A percentile compares a stretch with the other conserved stretches of the same genome.
These are phyloP conservation scores for Ganaspis brasiliensis DNA, from an alignment of 2,888 invertebrate genomes.

Conservation along the genomic window DNA sequence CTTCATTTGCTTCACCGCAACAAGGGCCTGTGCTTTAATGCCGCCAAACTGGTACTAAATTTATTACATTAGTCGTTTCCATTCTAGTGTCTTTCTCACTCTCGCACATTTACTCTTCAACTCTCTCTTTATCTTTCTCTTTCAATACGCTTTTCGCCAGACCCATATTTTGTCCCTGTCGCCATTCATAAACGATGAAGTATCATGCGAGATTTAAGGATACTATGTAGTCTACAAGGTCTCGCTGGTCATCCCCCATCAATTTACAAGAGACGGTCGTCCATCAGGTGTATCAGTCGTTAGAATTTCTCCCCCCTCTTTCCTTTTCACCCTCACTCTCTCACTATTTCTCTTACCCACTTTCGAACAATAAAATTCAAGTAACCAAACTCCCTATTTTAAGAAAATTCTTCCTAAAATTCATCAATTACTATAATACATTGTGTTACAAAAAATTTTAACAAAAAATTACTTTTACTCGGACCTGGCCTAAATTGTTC, in stretches of 20 bases:
- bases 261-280: constrained; percentile 24
- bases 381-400: no score
- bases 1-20: constrained; percentile 10
- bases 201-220: constrained; percentile 24
- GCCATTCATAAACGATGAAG: constrained; percentile 62
- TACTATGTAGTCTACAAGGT: not conserved
- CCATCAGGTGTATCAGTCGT: not conserved
- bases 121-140: constrained; percentile 59
- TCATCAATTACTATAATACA: no score
- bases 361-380: no score
- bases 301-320: no score
- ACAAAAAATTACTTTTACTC: no score
- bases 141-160: constrained; percentile 65
- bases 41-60: constrained; percentile 65
- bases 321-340: no score
- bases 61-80: constrained; percentile 63
- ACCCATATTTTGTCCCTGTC: constrained; percentile 76
- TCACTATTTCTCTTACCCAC: no score
- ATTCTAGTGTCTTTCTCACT: constrained; percentile 18
- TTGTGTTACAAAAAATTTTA: no score
- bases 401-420: no score
- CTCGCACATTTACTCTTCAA: constrained; percentile 46
- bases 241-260: not conserved
- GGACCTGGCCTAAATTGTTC: no score
- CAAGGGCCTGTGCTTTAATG: constrained; percentile 67